Conservation (phyloP, 2,888 invertebrate species). For the Noctua comes region DNA sequence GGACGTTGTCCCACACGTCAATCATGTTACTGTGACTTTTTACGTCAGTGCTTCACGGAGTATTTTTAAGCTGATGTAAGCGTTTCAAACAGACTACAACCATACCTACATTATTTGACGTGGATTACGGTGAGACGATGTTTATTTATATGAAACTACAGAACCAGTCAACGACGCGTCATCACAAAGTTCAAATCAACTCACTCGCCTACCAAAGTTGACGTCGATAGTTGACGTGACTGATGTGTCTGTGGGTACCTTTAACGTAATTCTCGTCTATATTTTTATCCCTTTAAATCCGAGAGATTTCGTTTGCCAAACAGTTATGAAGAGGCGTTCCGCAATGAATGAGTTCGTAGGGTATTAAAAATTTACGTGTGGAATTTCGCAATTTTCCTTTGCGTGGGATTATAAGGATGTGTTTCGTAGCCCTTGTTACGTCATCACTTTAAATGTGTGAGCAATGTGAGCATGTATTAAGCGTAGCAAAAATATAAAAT, state of each 20-base stretch:
- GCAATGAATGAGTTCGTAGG: slow-evolving; percentile 15
- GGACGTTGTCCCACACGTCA: not conserved
- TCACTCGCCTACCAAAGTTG: not conserved
- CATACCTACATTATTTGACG: not conserved
- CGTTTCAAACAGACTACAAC: not conserved
- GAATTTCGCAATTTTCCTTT: slow-evolving; percentile 24
- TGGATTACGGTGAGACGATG: not conserved
- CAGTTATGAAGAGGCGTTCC: slow-evolving; percentile 32
- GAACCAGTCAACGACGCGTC: not conserved
- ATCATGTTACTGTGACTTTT: not conserved
- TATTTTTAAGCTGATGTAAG: not conserved
- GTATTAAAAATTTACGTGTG: slow-evolving; percentile 39
- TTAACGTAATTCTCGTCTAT: slow-evolving; percentile 13
- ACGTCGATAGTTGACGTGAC: not conserved
- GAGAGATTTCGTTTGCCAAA: slow-evolving; percentile 23
- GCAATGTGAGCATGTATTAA: not conserved
- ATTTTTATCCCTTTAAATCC: slow-evolving; percentile 30
- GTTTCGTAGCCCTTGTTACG: not conserved
- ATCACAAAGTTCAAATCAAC: not conserved
- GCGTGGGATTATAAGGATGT: slow-evolving; percentile 22
- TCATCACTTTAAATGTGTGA: slow-evolving; percentile 1
- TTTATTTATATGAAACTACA: not conserved
- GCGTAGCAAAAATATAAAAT: not conserved
- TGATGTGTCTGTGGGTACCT: not conserved
- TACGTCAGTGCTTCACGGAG: not conserved